Base-by-base conservation (phyloP, 2,113 vertebrate species). In the Pao palembangensis region DNA sequence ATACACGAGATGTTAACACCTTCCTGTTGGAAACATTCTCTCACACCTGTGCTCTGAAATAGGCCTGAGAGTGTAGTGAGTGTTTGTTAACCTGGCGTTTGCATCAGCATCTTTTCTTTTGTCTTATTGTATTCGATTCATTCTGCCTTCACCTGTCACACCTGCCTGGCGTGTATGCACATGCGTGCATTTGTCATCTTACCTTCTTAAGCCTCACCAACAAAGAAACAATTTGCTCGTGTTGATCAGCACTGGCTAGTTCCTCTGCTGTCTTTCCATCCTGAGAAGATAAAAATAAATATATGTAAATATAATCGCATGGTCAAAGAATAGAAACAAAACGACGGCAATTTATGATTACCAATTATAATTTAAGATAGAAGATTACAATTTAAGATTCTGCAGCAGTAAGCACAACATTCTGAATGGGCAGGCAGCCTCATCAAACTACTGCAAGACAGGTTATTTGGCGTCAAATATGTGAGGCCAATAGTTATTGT, bases 231-330 rank as follows among this genome's bases (percentile, higher is more conserved):
- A 97, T 88, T 1, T 87, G 92, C 23, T 96, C 93, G 5, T 97
- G 95, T 18, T 93, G 94, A 47, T 96, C 93, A 0, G 88, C 75
- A 48, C 83, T 90, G 14, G 95, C 94, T 0, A 99, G 85, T 63
- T 99, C 96, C 85, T 99, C 96, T 3, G 95, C 93, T 0, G 93
- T 94, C 82, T 97, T 98, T 28, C 94, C 95, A 57, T 98, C 95
- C 96, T 98, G 81, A 79, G 34, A 57, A 51, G 25, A 11, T 50
- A n/a, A 53, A 14, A 46, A 13, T 17, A 21, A 28, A 18, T 23
- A 23, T 23, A 64, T 11, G 49, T 12, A 73, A 38, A 38, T 38
- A 11, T 38, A 38, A 12, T 12, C 8, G 10, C 34, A 38, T 38
- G 34, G 34, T 38, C 34, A 38, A 8, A 38, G 34, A 20, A 19